A percentile compares a stretch with the other conserved stretches of the same genome.
These are phyloP conservation scores for Lutjanus campechanus DNA, from an alignment of 2,797 vertebrate genomes.

Conservation along the genomic window DNA sequence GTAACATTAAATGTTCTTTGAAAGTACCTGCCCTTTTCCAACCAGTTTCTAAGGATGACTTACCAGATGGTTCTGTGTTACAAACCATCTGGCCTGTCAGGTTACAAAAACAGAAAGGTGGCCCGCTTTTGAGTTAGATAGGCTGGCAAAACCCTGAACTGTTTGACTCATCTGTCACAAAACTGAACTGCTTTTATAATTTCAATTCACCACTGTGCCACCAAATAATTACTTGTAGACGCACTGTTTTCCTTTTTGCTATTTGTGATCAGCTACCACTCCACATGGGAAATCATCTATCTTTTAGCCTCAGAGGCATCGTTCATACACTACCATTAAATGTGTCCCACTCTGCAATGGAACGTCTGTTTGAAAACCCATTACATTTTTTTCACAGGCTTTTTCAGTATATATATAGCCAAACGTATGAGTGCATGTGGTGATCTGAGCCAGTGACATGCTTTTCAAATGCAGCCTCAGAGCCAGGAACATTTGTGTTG, in stretches of 20 bases:
- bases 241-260: background rate
- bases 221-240: conserved; percentile 14
- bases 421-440: background rate
- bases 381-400: background rate
- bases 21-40: too few species aligned
- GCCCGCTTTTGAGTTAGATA: too few species aligned
- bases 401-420: background rate
- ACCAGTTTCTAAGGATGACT: too few species aligned
- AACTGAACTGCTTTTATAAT: background rate
- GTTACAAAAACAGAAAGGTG: too few species aligned
- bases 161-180: too few species aligned
- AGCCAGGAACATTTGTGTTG: background rate
- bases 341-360: conserved; percentile 5
- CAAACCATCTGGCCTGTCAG: too few species aligned
- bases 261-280: conserved; percentile 2
- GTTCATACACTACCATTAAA: conserved; percentile 13
- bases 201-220: conserved; percentile 7
- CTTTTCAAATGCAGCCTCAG: conserved; percentile 1
- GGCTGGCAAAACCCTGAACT: too few species aligned
- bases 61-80: too few species aligned
- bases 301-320: background rate
- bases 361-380: background rate
- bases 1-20: too few species aligned
- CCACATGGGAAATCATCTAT: conserved; percentile 28
- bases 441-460: background rate